Conservation (phyloP, 1,140 invertebrate species). For the Leptinotarsa defecta region DNA sequence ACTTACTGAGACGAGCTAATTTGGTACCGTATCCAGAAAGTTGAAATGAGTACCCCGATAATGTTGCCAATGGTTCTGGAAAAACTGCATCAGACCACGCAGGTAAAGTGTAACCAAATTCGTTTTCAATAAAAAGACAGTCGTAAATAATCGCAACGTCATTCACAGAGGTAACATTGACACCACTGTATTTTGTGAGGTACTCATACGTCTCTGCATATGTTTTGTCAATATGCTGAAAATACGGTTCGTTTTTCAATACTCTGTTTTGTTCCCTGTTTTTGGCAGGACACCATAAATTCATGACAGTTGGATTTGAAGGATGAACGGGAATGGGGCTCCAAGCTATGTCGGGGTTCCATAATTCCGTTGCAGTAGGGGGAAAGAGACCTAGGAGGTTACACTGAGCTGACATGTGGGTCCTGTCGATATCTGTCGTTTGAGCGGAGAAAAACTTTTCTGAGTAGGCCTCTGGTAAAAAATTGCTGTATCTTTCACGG, state of each 20-base stretch:
- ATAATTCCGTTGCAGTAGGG: background rate
- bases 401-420: slow-evolving; percentile 62
- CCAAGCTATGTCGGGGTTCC: background rate
- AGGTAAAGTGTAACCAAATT: slow-evolving; percentile 8
- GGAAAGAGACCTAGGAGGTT: slow-evolving; percentile 52
- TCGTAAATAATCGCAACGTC: background rate
- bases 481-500: slow-evolving; percentile 2
- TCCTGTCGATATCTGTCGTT: slow-evolving; percentile 58
- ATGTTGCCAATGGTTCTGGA: background rate
- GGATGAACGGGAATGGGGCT: slow-evolving; percentile 1
- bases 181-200: slow-evolving; percentile 5
- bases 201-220: slow-evolving; percentile 4
- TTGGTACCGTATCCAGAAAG: background rate
- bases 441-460: slow-evolving; percentile 55
- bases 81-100: background rate
- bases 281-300: background rate
- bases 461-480: slow-evolving; percentile 62
- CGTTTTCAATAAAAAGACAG: background rate
- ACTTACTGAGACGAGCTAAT: slow-evolving; percentile 7
- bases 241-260: background rate
- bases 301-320: background rate
- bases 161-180: background rate
- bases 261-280: background rate
- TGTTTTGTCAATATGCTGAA: background rate
- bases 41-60: background rate